Evolutionary conservation across 2,888 invertebrate genomes (phyloP), one percentile per base, ranked within the genome.

Genomic region (Elegia similella): DNA sequence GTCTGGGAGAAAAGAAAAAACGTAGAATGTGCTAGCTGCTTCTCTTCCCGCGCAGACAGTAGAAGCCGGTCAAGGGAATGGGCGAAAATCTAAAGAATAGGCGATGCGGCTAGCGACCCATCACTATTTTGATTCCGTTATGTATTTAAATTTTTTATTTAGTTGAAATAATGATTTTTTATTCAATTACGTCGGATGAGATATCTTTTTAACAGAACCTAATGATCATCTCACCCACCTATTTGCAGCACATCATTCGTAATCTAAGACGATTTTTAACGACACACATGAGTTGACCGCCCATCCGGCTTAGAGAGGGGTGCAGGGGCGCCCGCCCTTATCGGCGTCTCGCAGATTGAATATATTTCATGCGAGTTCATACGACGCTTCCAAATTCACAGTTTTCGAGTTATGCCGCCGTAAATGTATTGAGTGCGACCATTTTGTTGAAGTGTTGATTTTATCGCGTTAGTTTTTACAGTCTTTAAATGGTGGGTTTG

Each of bases 261-360:
- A 50, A 50, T 50, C 50, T 34, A 34, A 50, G 50, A 50, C 50
- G 63, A 63, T 60, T 64, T 61, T 67, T 70, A 71, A 69, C 69
- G 66, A 60, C 70, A 73, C 64, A 73, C 68, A 72, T 62, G 66
- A 72, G 79, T 70, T 82, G 86, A 79, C 84, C 80, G 83, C 78
- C 81, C 72, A 77, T 79, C 80, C 80, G 80, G 82, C 77, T 79
- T 76, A 78, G 73, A 73, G 34, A 38, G 38, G 38, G 38, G 38
- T 12, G 38, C 38, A 38, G 59, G 62, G 55, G 62, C 59, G 59
- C 65, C 69, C 30, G 34, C 32, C 34, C 47, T 94, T 94, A 94
- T 94, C 94, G 85, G 84, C 67, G 73, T 85, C 84, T 86, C 91
- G 91, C 93, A 94, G 93, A 94, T 94, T 93, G 93, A 94, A 94